Conservation (phyloP, 1,140 invertebrate genomes). For the Conopomorpha cramerella region DNA sequence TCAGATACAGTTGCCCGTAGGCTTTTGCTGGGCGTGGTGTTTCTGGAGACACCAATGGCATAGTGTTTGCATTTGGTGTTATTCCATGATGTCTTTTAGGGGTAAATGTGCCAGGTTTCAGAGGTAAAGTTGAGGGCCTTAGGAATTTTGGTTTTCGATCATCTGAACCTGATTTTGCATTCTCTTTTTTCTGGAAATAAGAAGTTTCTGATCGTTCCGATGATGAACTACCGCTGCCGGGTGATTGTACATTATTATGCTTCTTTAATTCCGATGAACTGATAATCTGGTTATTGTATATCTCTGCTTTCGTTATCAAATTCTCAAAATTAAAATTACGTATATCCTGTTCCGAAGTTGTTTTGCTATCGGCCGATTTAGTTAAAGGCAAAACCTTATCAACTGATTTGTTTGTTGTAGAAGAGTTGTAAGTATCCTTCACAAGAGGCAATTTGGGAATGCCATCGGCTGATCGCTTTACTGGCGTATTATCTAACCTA, state of each 20-base stretch:
- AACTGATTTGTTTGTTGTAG: slow-evolving; percentile 18
- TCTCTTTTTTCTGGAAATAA: slow-evolving; percentile 49
- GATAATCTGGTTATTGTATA: slow-evolving; percentile 52
- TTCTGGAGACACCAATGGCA: slow-evolving; percentile 84
- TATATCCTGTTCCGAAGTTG: slow-evolving; percentile 30
- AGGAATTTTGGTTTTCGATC: slow-evolving; percentile 70
- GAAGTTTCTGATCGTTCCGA: slow-evolving; percentile 53
- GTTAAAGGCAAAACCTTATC: slow-evolving; percentile 17
- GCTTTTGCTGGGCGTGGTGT: slow-evolving; percentile 86
- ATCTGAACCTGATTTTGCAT: slow-evolving; percentile 19
- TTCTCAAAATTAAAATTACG: slow-evolving; percentile 64
- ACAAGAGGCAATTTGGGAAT: slow-evolving; percentile 20
- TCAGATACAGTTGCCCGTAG: slow-evolving; percentile 84
- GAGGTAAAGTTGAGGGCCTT: slow-evolving; percentile 75
- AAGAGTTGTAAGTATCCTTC: slow-evolving; percentile 32
- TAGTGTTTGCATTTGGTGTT: slow-evolving; percentile 75
- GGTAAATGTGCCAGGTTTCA: slow-evolving; percentile 81
- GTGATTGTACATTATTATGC: slow-evolving; percentile 29
- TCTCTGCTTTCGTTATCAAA: slow-evolving; percentile 58
- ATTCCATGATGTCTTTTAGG: slow-evolving; percentile 78
- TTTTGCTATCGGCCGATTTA: slow-evolving; percentile 21
- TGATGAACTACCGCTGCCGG: slow-evolving; percentile 8
- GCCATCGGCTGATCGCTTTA: slow-evolving; percentile 36
- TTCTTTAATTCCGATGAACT: slow-evolving; percentile 41
- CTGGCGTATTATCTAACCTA: slow-evolving; percentile 18